Evolutionary conservation across 2,113 vertebrate species (phyloP), one percentile per base, ranked within the genome.

Genomic region (Alouatta palliata): DNA sequence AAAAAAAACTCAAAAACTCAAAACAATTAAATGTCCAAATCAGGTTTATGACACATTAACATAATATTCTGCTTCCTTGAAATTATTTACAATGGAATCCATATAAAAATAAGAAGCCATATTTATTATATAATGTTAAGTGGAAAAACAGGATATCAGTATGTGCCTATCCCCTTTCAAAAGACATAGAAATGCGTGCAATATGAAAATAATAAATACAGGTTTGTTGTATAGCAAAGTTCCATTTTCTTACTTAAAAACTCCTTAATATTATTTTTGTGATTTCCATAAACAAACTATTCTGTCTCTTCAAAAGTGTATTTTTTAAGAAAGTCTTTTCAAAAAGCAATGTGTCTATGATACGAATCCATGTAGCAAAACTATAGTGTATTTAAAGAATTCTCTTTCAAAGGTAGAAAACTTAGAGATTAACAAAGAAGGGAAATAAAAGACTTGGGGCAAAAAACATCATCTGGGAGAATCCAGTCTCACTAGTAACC

Each of bases 251-350:
- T 92, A 25, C 66, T 94, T 64, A 73, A 90, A 95, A 91, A 19
- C 1, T 21, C 43, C 23, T 90, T 80, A 23, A 81, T 92, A 83
- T 90, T 64, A 54, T 71, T 85, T 95, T 94, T 90, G 45, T 73
- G 23, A 61, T 79, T 77, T 91, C 76, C 88, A 88, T 79, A 94
- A 92, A 85, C 8, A 89, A 87, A 89, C 35, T 35, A 52, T 94
- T 87, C 35, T 76, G 12, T 87, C 56, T 95, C 83, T 90, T 97
- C 82, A 76, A 58, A 80, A 89, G 47, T 21, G 12, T 61, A 73
- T 84, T 87, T 95, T 92, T 92, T 56, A 89, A 93, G 6, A 79
- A 91, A 94, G 27, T 75, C 75, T 47, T 84, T 92, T 92, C 27
- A 79, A 58, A 43, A 91, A 68, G 27, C 79, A 86, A 20, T 61